These are phyloP conservation scores for Dorcus hopei DNA, from an alignment of 2,888 invertebrate species.

Conservation along the genomic window DNA sequence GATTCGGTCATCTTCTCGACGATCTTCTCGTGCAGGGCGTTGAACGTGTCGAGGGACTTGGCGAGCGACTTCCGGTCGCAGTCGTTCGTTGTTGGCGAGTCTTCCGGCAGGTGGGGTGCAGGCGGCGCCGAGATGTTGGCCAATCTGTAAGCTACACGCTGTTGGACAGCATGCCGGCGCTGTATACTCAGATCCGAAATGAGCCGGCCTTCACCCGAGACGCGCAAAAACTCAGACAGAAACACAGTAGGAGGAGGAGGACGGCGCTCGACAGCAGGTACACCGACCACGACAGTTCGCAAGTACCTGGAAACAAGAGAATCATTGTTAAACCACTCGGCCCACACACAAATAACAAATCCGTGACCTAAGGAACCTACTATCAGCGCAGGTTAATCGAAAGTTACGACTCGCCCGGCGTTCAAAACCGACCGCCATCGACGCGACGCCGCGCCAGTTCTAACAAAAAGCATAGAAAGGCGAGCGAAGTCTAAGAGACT, in stretches of 20 bases:
- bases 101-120: constrained; percentile 21
- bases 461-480: no score
- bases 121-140: constrained; percentile 34
- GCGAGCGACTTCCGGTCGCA: not conserved
- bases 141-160: constrained; percentile 36
- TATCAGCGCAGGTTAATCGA: no score
- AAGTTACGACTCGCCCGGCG: no score
- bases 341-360: no score
- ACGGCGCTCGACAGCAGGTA: constrained; percentile 55
- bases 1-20: constrained; percentile 13
- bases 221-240: constrained; percentile 57
- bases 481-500: no score
- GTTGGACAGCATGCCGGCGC: constrained; percentile 42
- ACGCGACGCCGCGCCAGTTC: no score
- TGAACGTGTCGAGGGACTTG: not conserved
- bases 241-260: constrained; percentile 53
- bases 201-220: constrained; percentile 55
- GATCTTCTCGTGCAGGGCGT: constrained; percentile 7
- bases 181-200: constrained; percentile 52
- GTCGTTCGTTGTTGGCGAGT: not conserved
- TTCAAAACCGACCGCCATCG: no score
- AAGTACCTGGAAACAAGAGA: constrained; percentile 49
- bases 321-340: not conserved
- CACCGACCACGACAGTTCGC: constrained; percentile 58
- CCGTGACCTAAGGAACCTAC: no score